Evolutionary conservation across 2,797 vertebrate genomes (phyloP).

Genomic region (Pantherophis alleghaniensis): DNA sequence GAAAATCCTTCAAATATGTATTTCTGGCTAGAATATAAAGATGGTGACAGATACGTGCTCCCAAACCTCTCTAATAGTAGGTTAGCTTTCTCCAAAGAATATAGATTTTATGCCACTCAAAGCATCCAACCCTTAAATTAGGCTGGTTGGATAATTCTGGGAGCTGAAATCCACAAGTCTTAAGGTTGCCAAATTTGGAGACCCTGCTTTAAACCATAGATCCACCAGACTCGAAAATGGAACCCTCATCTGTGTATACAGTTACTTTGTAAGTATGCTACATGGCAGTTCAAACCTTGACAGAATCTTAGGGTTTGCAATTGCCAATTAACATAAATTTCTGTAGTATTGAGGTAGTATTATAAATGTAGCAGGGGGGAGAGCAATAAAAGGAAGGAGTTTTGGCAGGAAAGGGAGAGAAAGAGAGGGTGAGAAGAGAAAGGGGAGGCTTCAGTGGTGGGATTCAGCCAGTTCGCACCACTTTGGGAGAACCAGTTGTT

Average conservation of each 20-base stretch:
- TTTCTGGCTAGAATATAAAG: neutral
- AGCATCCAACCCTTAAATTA: too few relatives aligned
- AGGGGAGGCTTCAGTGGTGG: too few relatives aligned
- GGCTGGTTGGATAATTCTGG: neutral
- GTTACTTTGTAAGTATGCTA: neutral
- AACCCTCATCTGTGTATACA: neutral
- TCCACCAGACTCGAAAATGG: neutral
- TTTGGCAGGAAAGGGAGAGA: too few relatives aligned
- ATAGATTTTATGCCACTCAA: too few relatives aligned
- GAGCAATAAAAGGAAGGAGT: too few relatives aligned
- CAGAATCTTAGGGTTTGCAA: neutral
- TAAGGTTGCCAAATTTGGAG: neutral
- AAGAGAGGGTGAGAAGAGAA: too few relatives aligned
- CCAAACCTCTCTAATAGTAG: too few relatives aligned
- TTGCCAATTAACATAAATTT: neutral
- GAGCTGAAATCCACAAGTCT: neutral
- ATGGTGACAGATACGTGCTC: too few relatives aligned
- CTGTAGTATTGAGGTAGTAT: neutral
- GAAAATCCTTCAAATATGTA: neutral
- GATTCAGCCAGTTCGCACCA: too few relatives aligned
- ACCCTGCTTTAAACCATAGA: neutral
- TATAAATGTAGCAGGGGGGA: neutral
- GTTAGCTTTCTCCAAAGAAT: too few relatives aligned
- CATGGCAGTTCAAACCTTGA: neutral
- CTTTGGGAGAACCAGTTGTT: too few relatives aligned